phyloP scores from a whole-genome alignment of 1,140 invertebrate species.

The Cardiocondyla obscurior region DNA sequence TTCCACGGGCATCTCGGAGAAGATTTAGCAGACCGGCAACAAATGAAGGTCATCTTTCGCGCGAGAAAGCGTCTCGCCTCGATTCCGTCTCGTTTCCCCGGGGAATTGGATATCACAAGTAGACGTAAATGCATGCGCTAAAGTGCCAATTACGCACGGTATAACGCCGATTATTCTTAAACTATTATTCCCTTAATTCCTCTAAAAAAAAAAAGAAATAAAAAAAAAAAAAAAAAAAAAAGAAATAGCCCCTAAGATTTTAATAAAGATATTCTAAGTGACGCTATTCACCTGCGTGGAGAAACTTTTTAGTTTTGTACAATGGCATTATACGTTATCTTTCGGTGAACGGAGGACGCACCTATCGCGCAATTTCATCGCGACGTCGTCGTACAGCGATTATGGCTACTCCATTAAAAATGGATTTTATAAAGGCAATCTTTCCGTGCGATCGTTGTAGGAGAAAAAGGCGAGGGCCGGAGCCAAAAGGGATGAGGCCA shows the following conservation, averaged over 20 bases:
- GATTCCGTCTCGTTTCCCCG: slow-evolving; percentile 13
- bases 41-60: slow-evolving; percentile 55
- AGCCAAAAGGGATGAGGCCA: slow-evolving; percentile 62
- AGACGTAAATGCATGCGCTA: neutral
- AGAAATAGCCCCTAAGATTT: neutral
- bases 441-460: slow-evolving; percentile 67
- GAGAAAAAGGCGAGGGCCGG: slow-evolving; percentile 55
- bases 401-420: slow-evolving; percentile 73
- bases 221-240: neutral
- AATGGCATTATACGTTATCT: slow-evolving; percentile 30
- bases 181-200: neutral
- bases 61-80: slow-evolving; percentile 13
- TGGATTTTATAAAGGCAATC: slow-evolving; percentile 77
- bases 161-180: neutral
- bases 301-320: slow-evolving; percentile 34
- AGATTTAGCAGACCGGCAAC: slow-evolving; percentile 57
- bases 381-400: slow-evolving; percentile 62
- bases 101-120: slow-evolving; percentile 26
- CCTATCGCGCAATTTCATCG: slow-evolving; percentile 44
- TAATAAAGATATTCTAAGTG: slow-evolving; percentile 12
- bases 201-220: neutral
- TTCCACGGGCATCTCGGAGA: slow-evolving; percentile 27
- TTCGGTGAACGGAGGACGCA: neutral
- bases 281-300: neutral
- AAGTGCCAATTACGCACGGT: neutral